These are phyloP conservation scores for Lithosia quadra DNA, from an alignment of 2,888 invertebrate species.

Conservation along the genomic window DNA sequence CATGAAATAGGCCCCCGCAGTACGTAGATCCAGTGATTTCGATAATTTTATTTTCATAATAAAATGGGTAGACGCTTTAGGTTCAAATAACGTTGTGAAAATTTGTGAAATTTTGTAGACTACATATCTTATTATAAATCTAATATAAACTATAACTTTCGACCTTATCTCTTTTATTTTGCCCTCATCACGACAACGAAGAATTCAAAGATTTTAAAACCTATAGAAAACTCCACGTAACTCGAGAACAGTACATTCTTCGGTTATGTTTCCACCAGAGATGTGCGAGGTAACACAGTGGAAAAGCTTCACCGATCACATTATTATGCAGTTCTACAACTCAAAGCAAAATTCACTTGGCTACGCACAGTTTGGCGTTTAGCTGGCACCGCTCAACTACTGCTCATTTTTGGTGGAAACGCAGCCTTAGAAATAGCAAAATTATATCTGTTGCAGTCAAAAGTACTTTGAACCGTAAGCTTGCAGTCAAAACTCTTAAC, in stretches of 20 bases:
- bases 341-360: not conserved
- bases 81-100: slow-evolving; percentile 87
- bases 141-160: slow-evolving; percentile 88
- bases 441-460: no score
- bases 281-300: not conserved
- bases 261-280: not conserved
- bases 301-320: not conserved
- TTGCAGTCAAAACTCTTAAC: no score
- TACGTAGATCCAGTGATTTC: slow-evolving; percentile 83
- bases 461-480: no score
- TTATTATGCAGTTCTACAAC: not conserved
- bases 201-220: not conserved
- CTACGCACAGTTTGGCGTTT: no score
- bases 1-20: slow-evolving; percentile 82
- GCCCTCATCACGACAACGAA: not conserved
- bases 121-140: slow-evolving; percentile 88
- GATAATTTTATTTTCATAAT: slow-evolving; percentile 87
- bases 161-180: slow-evolving; percentile 77
- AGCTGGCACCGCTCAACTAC: no score
- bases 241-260: not conserved
- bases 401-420: no score
- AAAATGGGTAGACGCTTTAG: slow-evolving; percentile 87
- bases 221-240: not conserved
- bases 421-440: no score
- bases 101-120: slow-evolving; percentile 88